Base-by-base conservation (phyloP, 2,797 vertebrate species). In the Acestrorhynchus altus region DNA sequence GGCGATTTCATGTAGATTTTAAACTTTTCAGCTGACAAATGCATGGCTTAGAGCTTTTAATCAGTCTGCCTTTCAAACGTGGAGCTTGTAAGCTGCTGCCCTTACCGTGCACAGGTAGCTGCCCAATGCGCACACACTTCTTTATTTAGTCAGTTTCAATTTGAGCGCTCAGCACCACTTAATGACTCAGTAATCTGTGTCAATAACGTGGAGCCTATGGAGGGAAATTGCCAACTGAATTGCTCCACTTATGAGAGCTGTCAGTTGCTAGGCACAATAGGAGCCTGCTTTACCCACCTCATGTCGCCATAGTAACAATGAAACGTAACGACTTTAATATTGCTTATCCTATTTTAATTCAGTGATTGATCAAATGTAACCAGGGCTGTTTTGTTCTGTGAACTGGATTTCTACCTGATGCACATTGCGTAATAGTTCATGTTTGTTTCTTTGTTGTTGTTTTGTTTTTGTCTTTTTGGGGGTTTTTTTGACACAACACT, bases 231-330 rank as follows among this genome's bases (percentile, higher is more conserved):
- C 57, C 56, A 54, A 20, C 42, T 24, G 70, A 81, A 83, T 73
- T 69, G 69, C 73, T 79, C 56, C 28, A 49, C 74, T 79, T 81
- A 66, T 60, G 65, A 80, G 69, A 77, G 65, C 74, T 60, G 47
- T 74, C 82, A 76, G 69, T 76, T 73, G 40, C 65, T 51, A 65
- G 46, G 65, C 74, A 54, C 64, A 79, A 61, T 64, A 74, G 52
- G 54, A 61, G 61, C 42, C 54, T 69, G 70, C 47, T 59, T 79
- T 68, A 77, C 77, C 67, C 81, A 9, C 72, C 42, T 72, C 4
- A 39, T 26, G 83, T 82, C 77, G 24, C 83, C 80, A 84, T 84
- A 76, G 80, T 75, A 80, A 80, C 83, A 80, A 74, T 63, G 74
- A 74, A 52, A 78, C 20, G 67, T 80, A 65, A 51, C 35, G 57